Base-by-base conservation (phyloP, 2,113 vertebrate genomes). In the Lutjanus erythropterus region DNA sequence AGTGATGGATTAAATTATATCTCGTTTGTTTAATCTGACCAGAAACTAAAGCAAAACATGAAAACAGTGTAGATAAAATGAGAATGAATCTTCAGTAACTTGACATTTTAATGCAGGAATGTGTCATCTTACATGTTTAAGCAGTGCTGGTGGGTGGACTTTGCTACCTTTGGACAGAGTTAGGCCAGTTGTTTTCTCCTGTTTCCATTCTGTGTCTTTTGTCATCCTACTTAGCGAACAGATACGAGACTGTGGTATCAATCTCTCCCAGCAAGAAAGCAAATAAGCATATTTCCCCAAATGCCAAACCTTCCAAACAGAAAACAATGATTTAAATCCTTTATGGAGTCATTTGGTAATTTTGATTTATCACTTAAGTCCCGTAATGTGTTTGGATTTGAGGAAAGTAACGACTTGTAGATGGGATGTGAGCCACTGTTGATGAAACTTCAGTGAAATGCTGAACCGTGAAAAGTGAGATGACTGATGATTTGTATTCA, bases 401-500 rank as follows among this genome's bases (percentile, higher is more conserved):
- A 60, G 19, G 12, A 65, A 71, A 76, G 18, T 0, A 29, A 7
- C 1, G 1, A 27, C 31, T 39, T 8, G 49, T n/a, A 11, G 3
- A 31, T 11, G 18, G 6, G 27, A 15, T 9, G 12, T 31, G 18
- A 39, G 35, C 9, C 46, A 6, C 41, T 49, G 37, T 10, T 33
- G 41, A 66, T 21, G 3, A 52, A 41, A 62, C 35, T 31, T 74
- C 44, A 11, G 52, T 16, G 37, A 86, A 79, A 76, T 2, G 46
- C 46, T 31, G 42, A 74, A 67, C 14, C 19, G 25, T 21, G 11
- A 31, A 55, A 42, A 79, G 25, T 21, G 55, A 68, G 5, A 62
- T 46, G 23, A 46, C 31, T 41, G 42, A 61, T 72, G 61, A 76
- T 80, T 42, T 68, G 42, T 53, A 19, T 80, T 50, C 75, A 44